A percentile compares a stretch with the other conserved stretches of the same genome.
These are phyloP conservation scores for Ditula angustiorana DNA, from an alignment of 2,888 invertebrate species.

Conservation along the genomic window DNA sequence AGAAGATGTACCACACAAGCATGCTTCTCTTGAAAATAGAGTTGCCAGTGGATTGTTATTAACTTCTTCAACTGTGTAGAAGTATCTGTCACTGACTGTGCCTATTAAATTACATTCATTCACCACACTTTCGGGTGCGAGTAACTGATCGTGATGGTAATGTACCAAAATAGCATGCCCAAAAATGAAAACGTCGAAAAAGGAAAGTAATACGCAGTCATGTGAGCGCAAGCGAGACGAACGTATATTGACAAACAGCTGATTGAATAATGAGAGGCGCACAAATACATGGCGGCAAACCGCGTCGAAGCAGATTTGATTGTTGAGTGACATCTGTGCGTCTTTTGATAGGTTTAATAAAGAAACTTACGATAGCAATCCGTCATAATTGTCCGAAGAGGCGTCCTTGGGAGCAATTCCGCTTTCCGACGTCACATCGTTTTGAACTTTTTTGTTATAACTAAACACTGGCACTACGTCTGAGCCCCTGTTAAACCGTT, in stretches of 20 bases:
- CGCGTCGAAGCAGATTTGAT: constrained; percentile 13
- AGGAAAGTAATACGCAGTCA: constrained; percentile 62
- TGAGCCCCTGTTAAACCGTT: constrained; percentile 47
- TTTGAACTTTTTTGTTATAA: constrained; percentile 49
- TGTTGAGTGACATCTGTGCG: constrained; percentile 4
- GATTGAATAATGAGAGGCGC: constrained; percentile 58
- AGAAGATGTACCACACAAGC: too few species aligned
- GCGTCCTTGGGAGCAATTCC: constrained; percentile 54
- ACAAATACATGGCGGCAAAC: constrained; percentile 36
- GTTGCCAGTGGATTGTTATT: too few species aligned
- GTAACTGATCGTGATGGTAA: constrained; percentile 82
- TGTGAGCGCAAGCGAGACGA: constrained; percentile 66
- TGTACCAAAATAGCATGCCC: constrained; percentile 84
- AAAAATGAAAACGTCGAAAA: constrained; percentile 77
- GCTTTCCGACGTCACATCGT: constrained; percentile 55
- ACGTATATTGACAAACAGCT: constrained; percentile 81
- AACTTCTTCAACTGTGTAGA: too few species aligned
- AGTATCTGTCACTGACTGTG: too few species aligned
- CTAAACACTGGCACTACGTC: constrained; percentile 47
- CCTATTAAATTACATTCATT: constrained; percentile 54
- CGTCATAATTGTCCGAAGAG: constrained; percentile 49
- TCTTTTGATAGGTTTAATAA: constrained; percentile 6
- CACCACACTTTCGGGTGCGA: constrained; percentile 75
- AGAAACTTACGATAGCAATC: constrained; percentile 58
- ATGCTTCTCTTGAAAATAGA: too few species aligned